Evolutionary conservation across 2,888 invertebrate species (phyloP), one percentile per base, ranked within the genome.

Genomic region (Xestia xanthographa): DNA sequence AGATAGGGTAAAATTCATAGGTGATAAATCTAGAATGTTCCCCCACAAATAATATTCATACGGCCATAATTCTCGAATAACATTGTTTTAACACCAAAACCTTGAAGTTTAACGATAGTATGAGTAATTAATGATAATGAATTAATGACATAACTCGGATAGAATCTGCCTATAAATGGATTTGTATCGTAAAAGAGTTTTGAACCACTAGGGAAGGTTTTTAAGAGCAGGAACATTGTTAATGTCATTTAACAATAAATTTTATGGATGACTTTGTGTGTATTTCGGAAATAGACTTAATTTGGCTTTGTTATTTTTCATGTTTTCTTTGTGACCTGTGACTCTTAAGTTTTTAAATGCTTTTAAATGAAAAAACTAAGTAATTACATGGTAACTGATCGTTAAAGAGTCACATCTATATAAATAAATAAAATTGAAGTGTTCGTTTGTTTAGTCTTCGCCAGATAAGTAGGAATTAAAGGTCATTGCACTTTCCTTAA

Each of bases 41-140:
- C 14, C n/a, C 29, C 29, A 60, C 69, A 72, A 83, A 83, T 81
- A 66, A 73, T 66, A 79, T 72, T 70, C 66, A 83, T 84, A 29
- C 45, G 63, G 41, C 34, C 34, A 26, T 82, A 75, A 75, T 67
- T 72, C 63, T 43, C 63, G 41, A 62, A 75, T 74, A 72, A 80
- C 83, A 79, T 74, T 85, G 79, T 83, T 81, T 80, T 80, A 80
- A 67, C 66, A 74, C 26, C 56, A 56, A 85, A 83, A 81, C 77
- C 75, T 77, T 72, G 22, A 85, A 83, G 72, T 82, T 86, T 86
- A 78, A 85, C 74, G 75, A 75, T 71, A 68, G 50, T 65, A 68
- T 43, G 66, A 66, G 80, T 80, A 79, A 86, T 86, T 87, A 87
- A 84, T 66, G 83, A 70, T 63, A 63, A 41, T 63, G 41, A 80